Percentiles rank a stretch among this genome's conserved stretches.
These are phyloP conservation scores for Agrochola circellaris DNA, from an alignment of 2,888 invertebrate genomes.

Conservation along the genomic window DNA sequence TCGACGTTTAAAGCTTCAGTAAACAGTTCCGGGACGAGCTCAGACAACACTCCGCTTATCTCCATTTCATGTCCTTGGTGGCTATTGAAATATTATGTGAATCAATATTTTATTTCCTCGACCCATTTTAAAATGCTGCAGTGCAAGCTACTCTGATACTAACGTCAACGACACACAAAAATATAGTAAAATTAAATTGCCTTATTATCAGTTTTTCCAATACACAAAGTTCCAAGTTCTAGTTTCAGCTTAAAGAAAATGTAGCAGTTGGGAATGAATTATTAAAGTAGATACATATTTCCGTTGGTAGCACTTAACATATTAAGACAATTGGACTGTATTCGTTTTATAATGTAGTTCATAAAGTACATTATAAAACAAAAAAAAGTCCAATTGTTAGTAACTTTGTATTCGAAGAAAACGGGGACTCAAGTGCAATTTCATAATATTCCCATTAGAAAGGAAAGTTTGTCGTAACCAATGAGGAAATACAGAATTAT, in stretches of 20 bases:
- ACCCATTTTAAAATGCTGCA: constrained; percentile 5
- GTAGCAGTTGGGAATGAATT: neutral
- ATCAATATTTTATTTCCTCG: constrained; percentile 2
- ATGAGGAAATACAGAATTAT: constrained; percentile 17
- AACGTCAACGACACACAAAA: neutral
- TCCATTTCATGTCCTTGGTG: neutral
- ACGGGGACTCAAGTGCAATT: constrained; percentile 10
- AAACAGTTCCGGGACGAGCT: neutral
- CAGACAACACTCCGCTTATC: neutral
- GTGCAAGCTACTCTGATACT: neutral
- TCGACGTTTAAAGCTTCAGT: constrained; percentile 4
- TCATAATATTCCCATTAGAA: constrained; percentile 26
- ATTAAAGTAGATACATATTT: constrained; percentile 10
- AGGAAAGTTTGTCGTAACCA: constrained; percentile 10
- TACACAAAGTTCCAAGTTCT: neutral
- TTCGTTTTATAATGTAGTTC: too few species aligned
- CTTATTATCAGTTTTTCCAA: neutral
- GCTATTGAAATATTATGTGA: constrained; percentile 8
- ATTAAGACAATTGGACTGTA: too few species aligned
- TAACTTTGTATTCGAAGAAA: constrained; percentile 18
- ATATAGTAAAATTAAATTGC: neutral
- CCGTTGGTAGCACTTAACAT: neutral
- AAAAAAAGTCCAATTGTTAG: constrained; percentile 6
- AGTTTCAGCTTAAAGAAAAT: neutral
- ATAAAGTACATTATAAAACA: constrained; percentile 2